Conservation (phyloP, 2,113 vertebrate genomes). For the Melanerpes aurifrons region DNA sequence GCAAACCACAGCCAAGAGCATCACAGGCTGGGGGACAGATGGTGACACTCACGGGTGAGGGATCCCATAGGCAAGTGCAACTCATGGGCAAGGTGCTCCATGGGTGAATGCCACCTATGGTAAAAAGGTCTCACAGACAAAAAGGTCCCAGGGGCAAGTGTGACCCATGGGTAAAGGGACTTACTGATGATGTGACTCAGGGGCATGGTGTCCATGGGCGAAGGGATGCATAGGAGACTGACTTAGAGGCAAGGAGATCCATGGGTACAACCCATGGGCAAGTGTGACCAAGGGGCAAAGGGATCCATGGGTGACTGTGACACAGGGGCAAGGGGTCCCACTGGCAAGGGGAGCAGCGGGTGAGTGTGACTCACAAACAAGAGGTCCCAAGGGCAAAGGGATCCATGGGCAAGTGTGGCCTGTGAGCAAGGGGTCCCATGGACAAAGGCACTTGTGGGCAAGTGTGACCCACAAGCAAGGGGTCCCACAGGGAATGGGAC, state of each 20-base stretch:
- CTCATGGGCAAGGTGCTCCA: neutral
- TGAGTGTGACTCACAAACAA: neutral
- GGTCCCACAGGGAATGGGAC: no score
- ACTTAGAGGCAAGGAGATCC: neutral
- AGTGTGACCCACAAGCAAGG: no score
- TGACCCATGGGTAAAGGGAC: no score
- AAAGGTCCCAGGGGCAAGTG: neutral
- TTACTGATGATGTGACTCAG: neutral
- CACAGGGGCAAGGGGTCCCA: neutral
- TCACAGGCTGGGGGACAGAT: accelerated
- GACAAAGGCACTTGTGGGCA: no score
- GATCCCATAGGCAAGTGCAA: neutral
- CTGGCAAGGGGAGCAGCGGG: accelerated
- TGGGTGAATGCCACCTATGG: neutral
- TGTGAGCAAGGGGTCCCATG: no score
- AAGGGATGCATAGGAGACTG: neutral
- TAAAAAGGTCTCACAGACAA: neutral
- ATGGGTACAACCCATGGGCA: neutral
- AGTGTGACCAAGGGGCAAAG: neutral
- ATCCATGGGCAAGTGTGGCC: no score
- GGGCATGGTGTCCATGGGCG: neutral
- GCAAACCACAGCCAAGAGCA: neutral
- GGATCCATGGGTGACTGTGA: neutral
- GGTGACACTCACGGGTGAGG: neutral
- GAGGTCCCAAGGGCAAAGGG: no score